A percentile compares a stretch with the other conserved stretches of the same genome.
Conservation (phyloP, 2,113 vertebrate genomes). For the Petromus typicus region DNA sequence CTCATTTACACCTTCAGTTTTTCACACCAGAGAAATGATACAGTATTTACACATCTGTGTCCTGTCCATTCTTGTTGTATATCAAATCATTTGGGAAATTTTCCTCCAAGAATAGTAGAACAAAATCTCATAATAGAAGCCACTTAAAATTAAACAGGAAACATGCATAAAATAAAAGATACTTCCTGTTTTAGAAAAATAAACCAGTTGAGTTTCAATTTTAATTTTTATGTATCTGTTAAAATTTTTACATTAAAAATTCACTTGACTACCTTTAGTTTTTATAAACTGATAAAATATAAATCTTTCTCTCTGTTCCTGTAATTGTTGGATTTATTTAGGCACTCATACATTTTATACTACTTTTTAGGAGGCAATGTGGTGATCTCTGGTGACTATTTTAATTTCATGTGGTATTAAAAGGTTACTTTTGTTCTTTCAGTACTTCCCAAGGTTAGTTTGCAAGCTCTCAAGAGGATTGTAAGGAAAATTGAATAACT, state of each 20-base stretch:
- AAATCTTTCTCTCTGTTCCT: background rate
- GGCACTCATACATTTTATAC: constrained; percentile 21
- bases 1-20: no score
- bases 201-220: constrained; percentile 45
- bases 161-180: background rate
- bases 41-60: no score
- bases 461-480: constrained; percentile 63
- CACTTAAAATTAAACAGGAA: background rate
- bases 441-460: constrained; percentile 48
- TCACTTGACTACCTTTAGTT: constrained; percentile 34
- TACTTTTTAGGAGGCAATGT: background rate
- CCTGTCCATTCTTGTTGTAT: background rate
- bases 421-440: constrained; percentile 58
- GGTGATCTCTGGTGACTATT: constrained; percentile 26
- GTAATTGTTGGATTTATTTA: background rate
- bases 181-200: background rate
- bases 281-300: constrained; percentile 55
- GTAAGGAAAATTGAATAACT: constrained; percentile 68
- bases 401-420: constrained; percentile 19
- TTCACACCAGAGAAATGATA: no score
- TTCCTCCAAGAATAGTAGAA: background rate
- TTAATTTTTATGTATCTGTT: constrained; percentile 56
- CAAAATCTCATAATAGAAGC: background rate
- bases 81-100: constrained; percentile 1
- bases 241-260: constrained; percentile 33